Evolutionary conservation across 2,113 vertebrate genomes (phyloP), one percentile per base, ranked within the genome.

Genomic region (Macquaria australasica): DNA sequence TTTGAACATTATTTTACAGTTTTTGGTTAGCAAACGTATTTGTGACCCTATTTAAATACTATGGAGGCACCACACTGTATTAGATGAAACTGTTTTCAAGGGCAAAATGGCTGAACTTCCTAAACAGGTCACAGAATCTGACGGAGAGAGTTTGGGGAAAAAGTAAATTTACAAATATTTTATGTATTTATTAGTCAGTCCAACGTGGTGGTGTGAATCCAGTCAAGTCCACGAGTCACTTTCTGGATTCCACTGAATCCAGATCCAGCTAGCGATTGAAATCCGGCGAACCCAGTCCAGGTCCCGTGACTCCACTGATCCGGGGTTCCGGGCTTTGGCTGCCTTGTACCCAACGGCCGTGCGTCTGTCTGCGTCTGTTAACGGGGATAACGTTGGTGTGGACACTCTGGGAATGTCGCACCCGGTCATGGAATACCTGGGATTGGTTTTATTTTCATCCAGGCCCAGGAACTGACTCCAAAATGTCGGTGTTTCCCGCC

Each of bases 321-420:
- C 86, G 23, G 59, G 39, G 51, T 0, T 86, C 93, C 92, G 79
- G 70, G 82, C 0, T 92, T 94, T 93, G 73, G 78, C 28, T 77
- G 77, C 64, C 28, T 87, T 83, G 88, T 74, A 70, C 64, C 89
- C 70, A 93, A 84, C 93, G 93, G 91, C 92, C 90, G n/a, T n/a
- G n/a, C n/a, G 83, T 85, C 79, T 87, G 84, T n/a, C n/a, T 59
- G 67, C 20, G 62, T 86, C 63, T 82, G 39, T 58, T 73, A 79
- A 67, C 79, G 8, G 83, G 87, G 81, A 87, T 81, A 79, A 50
- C 79, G 79, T 56, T 48, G 37, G 45, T 45, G 62, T 81, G 79
- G 73, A 50, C 71, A 62, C 77, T 62, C 69, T 63, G 51, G 87
- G 79, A 89, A 74, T 82, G 80, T 73, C 79, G 51, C 86, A 79